Conservation (phyloP, 2,113 vertebrate species). For the Brachirus orientalis region DNA sequence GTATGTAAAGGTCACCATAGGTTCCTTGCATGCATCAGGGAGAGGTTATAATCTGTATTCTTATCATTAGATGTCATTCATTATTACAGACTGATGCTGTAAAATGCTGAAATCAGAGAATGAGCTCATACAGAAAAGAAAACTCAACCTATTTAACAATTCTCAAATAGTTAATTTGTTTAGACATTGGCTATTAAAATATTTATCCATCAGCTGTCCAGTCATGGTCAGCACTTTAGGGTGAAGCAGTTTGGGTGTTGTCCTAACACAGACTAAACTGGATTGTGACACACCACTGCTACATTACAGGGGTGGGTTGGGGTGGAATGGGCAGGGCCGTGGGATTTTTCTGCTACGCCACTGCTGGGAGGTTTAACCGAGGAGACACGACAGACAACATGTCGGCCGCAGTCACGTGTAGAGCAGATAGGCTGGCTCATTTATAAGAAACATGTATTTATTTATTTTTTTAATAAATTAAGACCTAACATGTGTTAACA, state of each 20-base stretch:
- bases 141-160: too few species aligned
- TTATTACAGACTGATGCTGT: too few species aligned
- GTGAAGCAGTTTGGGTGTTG: slow-evolving; percentile 36
- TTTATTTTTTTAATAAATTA: neutral
- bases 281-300: slow-evolving; percentile 9
- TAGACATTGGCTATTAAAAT: too few species aligned
- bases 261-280: neutral
- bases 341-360: slow-evolving; percentile 43
- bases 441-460: neutral
- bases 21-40: too few species aligned
- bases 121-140: too few species aligned
- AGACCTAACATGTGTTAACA: neutral
- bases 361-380: slow-evolving; percentile 55
- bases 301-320: slow-evolving; percentile 3
- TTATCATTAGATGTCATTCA: too few species aligned
- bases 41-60: too few species aligned
- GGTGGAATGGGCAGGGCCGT: slow-evolving; percentile 31
- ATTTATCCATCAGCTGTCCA: too few species aligned
- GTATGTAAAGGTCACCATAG: too few species aligned
- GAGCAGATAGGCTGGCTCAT: slow-evolving; percentile 4
- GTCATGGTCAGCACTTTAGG: too few species aligned
- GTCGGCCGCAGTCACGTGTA: slow-evolving; percentile 75
- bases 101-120: too few species aligned
- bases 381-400: slow-evolving; percentile 61
- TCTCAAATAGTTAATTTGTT: too few species aligned